These are phyloP conservation scores for Achlya flavicornis DNA, from an alignment of 2,888 invertebrate genomes.

Conservation along the genomic window DNA sequence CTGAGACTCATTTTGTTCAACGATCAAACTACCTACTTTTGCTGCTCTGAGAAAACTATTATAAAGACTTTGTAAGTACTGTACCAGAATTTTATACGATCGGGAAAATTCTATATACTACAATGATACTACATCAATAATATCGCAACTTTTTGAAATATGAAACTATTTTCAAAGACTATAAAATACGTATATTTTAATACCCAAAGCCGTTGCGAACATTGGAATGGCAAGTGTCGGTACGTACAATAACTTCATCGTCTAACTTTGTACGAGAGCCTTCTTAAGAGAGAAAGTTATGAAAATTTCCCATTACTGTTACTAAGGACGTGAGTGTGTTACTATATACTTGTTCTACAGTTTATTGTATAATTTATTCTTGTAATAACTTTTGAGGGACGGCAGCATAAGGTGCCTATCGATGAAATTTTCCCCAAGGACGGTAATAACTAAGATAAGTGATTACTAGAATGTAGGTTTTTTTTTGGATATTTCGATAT, in stretches of 20 bases:
- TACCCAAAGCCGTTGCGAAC: constrained; percentile 2
- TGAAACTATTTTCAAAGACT: constrained; percentile 10
- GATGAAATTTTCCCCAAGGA: too few species aligned
- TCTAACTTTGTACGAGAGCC: constrained; percentile 5
- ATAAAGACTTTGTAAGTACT: too few species aligned
- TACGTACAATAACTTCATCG: constrained; percentile 8
- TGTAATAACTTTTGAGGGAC: too few species aligned
- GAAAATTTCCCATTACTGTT: constrained; percentile 11
- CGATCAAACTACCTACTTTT: too few species aligned
- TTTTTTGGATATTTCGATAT: too few species aligned
- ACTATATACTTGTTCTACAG: neutral
- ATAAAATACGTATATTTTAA: constrained; percentile 13
- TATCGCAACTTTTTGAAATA: neutral
- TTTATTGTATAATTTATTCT: neutral
- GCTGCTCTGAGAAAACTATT: too few species aligned
- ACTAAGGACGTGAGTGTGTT: neutral
- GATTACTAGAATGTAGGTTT: too few species aligned
- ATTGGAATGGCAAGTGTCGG: constrained; percentile 2
- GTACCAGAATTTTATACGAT: too few species aligned
- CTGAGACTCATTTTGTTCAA: too few species aligned
- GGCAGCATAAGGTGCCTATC: too few species aligned
- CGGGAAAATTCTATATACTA: neutral
- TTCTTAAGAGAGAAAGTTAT: constrained; percentile 10
- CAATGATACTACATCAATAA: neutral
- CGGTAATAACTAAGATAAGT: too few species aligned